These are phyloP conservation scores for Orthosia gothica DNA, from an alignment of 2,888 invertebrate species.

Conservation along the genomic window DNA sequence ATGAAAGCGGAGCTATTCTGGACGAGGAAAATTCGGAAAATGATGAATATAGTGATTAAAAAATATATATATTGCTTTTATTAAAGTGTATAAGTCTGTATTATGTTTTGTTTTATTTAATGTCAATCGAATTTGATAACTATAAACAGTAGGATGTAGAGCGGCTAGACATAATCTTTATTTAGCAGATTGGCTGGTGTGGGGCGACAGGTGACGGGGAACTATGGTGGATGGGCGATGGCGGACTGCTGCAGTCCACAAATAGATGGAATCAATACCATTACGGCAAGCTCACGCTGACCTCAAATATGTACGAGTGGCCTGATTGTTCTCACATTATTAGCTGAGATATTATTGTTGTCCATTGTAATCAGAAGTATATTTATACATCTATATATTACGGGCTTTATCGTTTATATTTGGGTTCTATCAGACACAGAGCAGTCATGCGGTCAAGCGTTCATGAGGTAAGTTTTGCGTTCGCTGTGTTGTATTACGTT, in stretches of 20 bases:
- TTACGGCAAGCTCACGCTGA: conserved; percentile 67
- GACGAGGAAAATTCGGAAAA: too few relatives aligned
- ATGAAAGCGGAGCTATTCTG: too few relatives aligned
- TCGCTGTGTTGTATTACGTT: too few relatives aligned
- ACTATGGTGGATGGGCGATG: conserved; percentile 52
- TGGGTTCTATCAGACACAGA: too few relatives aligned
- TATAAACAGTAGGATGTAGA: too few relatives aligned
- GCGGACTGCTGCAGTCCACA: conserved; percentile 78
- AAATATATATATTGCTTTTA: too few relatives aligned
- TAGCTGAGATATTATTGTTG: conserved; percentile 17
- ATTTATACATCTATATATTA: neutral
- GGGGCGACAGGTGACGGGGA: conserved; percentile 63
- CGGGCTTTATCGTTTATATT: neutral
- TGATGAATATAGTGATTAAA: too few relatives aligned
- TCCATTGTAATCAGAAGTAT: neutral
- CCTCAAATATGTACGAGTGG: conserved; percentile 65
- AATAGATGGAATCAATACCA: conserved; percentile 86
- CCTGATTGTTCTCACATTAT: conserved; percentile 53
- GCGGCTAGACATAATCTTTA: conserved; percentile 65
- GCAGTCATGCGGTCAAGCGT: too few relatives aligned
- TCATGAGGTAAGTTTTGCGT: too few relatives aligned
- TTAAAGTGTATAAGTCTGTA: too few relatives aligned
- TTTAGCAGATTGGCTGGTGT: conserved; percentile 67
- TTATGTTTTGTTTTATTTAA: too few relatives aligned
- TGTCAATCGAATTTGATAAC: too few relatives aligned